Conservation (phyloP, 2,113 vertebrate genomes). For the Silurus asotus region DNA sequence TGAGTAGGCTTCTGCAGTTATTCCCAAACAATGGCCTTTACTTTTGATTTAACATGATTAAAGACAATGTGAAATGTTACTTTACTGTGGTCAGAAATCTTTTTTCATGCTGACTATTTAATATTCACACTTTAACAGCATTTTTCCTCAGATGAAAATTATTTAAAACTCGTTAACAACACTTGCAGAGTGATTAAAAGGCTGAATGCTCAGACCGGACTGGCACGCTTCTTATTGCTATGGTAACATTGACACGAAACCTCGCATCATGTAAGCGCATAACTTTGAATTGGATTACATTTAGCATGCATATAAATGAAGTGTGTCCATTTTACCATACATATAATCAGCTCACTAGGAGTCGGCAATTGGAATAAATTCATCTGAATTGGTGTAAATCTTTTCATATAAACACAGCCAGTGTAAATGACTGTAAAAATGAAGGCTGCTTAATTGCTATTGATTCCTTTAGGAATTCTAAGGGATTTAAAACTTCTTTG, state of each 20-base stretch:
- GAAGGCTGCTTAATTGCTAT: conserved; percentile 2
- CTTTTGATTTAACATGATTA: background rate
- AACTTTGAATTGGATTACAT: conserved; percentile 7
- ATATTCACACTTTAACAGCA: background rate
- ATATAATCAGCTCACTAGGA: background rate
- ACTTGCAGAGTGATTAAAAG: conserved; percentile 8
- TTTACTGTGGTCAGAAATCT: background rate
- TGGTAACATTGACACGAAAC: conserved; percentile 8
- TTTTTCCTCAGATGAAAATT: conserved; percentile 1
- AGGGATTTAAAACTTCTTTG: conserved; percentile 23
- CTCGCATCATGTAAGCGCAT: background rate
- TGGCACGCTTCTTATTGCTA: conserved; percentile 11
- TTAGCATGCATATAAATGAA: background rate
- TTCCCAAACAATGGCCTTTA: background rate
- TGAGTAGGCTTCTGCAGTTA: background rate
- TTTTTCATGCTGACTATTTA: background rate
- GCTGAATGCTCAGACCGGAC: background rate
- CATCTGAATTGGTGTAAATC: background rate
- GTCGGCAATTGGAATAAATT: background rate
- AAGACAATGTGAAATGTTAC: background rate
- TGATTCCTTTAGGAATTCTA: conserved; percentile 11
- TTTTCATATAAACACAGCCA: background rate
- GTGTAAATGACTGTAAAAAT: background rate
- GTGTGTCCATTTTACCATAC: background rate
- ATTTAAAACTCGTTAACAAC: conserved; percentile 25